Conservation (phyloP, 2,797 vertebrate species). For the Rhinella marina region DNA sequence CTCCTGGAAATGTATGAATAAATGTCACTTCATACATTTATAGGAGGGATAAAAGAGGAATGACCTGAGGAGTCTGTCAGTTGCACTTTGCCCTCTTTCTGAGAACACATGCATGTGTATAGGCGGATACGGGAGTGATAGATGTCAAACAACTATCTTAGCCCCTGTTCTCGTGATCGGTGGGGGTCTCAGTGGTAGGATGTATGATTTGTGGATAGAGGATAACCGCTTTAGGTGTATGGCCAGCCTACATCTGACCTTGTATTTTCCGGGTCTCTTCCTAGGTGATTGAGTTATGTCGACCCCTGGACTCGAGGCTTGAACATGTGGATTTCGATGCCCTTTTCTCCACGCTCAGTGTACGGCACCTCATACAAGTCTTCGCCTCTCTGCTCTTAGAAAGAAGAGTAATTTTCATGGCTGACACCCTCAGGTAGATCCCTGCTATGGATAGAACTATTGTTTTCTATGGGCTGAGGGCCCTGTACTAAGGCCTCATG, state of each 20-base stretch:
- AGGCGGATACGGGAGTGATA: too few relatives aligned
- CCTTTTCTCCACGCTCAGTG: conserved; percentile 90
- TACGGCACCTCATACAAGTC: conserved; percentile 90
- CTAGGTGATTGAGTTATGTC: conserved; percentile 92
- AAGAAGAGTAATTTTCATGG: conserved; percentile 93
- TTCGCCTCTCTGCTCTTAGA: conserved; percentile 96
- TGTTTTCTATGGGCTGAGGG: background rate
- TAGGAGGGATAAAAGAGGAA: too few relatives aligned
- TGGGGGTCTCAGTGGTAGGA: too few relatives aligned
- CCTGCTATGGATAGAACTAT: background rate
- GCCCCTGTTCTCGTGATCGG: too few relatives aligned
- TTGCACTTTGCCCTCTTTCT: too few relatives aligned
- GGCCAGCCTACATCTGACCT: background rate
- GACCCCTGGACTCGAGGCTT: conserved; percentile 92
- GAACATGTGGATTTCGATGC: conserved; percentile 97
- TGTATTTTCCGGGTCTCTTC: background rate
- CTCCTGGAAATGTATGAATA: background rate
- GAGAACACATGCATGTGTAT: too few relatives aligned
- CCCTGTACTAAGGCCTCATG: too few relatives aligned
- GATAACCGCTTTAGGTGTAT: too few relatives aligned
- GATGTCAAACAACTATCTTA: too few relatives aligned
- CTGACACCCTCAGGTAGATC: conserved; percentile 93
- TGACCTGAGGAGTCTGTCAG: too few relatives aligned
- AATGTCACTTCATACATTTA: background rate
- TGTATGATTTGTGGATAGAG: too few relatives aligned